Percentiles rank a stretch among this genome's conserved stretches.
These are phyloP conservation scores for Colaptes auratus DNA, from an alignment of 2,113 vertebrate species.

Conservation along the genomic window DNA sequence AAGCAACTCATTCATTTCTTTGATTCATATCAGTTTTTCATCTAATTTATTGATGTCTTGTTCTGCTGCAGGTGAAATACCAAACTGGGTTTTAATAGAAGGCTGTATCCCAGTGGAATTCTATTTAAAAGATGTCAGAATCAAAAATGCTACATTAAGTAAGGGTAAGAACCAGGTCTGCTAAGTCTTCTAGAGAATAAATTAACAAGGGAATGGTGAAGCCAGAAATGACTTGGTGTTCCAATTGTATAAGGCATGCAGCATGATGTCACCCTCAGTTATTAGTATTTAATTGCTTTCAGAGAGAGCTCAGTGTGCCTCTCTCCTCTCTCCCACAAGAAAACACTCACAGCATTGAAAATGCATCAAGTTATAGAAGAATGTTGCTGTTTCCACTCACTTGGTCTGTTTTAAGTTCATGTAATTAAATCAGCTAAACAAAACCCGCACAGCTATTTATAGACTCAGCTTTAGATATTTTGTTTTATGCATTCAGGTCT, in stretches of 20 bases:
- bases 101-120: slow-evolving; percentile 12
- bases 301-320: slow-evolving; percentile 48
- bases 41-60: neutral
- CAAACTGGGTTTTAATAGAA: neutral
- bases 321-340: slow-evolving; percentile 46
- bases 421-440: slow-evolving; percentile 71
- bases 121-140: slow-evolving; percentile 37
- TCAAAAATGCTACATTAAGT: slow-evolving; percentile 30
- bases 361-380: slow-evolving; percentile 59
- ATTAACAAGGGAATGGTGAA: slow-evolving; percentile 75
- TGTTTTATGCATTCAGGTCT: slow-evolving; percentile 28
- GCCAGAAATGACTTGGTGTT: slow-evolving; percentile 64
- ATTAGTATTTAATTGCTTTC: slow-evolving; percentile 73
- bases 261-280: slow-evolving; percentile 68
- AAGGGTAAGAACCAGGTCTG: slow-evolving; percentile 36
- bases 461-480: slow-evolving; percentile 35
- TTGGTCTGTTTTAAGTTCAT: slow-evolving; percentile 69
- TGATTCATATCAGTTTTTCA: neutral
- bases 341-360: slow-evolving; percentile 56
- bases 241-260: slow-evolving; percentile 68
- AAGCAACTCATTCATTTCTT: neutral
- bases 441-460: slow-evolving; percentile 45
- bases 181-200: slow-evolving; percentile 52
- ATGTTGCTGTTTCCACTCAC: slow-evolving; percentile 44
- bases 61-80: slow-evolving; percentile 1